Evolutionary conservation across 1,140 invertebrate genomes (phyloP), one percentile per base, ranked within the genome.

Genomic region (Neodiprion lecontei): DNA sequence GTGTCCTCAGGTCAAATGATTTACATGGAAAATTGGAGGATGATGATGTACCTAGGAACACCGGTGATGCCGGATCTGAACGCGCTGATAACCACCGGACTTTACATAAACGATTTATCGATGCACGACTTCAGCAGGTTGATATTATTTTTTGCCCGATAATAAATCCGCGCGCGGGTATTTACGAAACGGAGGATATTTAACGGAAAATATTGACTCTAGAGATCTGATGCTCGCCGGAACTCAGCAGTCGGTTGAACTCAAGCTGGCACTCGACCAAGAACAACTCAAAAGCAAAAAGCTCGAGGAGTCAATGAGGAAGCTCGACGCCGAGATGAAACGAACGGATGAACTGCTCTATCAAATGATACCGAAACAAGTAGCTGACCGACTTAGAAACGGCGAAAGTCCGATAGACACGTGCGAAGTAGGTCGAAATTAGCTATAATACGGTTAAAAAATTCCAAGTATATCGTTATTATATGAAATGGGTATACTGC

Each of bases 281-380:
- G 97, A 99, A 84, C 96, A 98, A 83, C 93, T 97, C 81, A 99
- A 99, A 85, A 98, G 96, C 78, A 97, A 97, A 84, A 98, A 98
- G 81, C 85, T 99, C 48, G 97, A 99, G 82, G 97, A 98, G 81
- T 98, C 96, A 0, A 99, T 99, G 97, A 91, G 94, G 76, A 97
- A 98, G 87, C 85, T 99, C 77, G 97, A 99, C 83, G 94, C 96
- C 75, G 97, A 99, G 86, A 99, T 98, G 96, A 94, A 94, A 80
- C 90, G 96, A 74, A 99, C 98, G 0, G 97, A 99, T 83, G 96
- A 98, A 77, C 88, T 99, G 1, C 87, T 99, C 0, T 99, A 99
- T 87, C 98, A 99, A 89, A 99, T 99, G 97, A 98, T 99, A 90
- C 98, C 98, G 8, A 98, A 98, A 88, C 95, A 96, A 86, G 97